Base-by-base conservation (phyloP, 2,888 invertebrate genomes). In the Neoaliturus tenellus region DNA sequence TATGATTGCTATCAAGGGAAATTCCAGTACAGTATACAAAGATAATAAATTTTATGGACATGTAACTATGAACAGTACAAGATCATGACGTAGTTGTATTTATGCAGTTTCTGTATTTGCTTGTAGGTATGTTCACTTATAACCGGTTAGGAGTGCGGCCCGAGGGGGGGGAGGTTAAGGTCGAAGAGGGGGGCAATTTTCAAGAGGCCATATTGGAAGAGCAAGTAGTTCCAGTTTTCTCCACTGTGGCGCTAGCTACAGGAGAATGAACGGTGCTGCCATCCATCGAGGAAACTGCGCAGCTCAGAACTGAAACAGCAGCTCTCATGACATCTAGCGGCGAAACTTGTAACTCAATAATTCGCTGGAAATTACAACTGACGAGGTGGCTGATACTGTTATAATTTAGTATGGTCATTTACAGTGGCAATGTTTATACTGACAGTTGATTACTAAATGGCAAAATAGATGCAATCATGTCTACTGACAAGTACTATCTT, bases 171-270 rank as follows among this genome's bases (percentile, higher is more conserved):
- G 20, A 39, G 55, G 28, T 31, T 28, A 48, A 44, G 3, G 48
- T 31, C 78, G 4, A 14, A 14, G 33, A 33, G 55, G 78, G 55
- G 55, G 78, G 33, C 25, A n/a, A 62, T 62, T 44, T 48, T 48
- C 33, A 25, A 35, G 78, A 78, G 55, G 78, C 78, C 78, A 78
- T 78, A 55, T 78, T 78, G 78, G 78, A 78, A n/a, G 25, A 51
- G 28, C 20, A 25, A 23, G n/a, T 31, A 78, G 78, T 78, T 51
- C 55, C 12, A 17, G 25, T 25, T 14, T 55, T 55, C n/a, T 10
- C 78, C 78, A 55, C 78, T 23, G 31, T 20, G 44, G 78, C 78
- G 78, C 55, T 55, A 78, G 55, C 78, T 6, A 78, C 55, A 28
- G 35, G 55, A n/a, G 55, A 3, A 8, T 8, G 35, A 33, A 17